Conservation (phyloP, 92 coral and sea anemone species). For the Parazoanthus darwini region DNA sequence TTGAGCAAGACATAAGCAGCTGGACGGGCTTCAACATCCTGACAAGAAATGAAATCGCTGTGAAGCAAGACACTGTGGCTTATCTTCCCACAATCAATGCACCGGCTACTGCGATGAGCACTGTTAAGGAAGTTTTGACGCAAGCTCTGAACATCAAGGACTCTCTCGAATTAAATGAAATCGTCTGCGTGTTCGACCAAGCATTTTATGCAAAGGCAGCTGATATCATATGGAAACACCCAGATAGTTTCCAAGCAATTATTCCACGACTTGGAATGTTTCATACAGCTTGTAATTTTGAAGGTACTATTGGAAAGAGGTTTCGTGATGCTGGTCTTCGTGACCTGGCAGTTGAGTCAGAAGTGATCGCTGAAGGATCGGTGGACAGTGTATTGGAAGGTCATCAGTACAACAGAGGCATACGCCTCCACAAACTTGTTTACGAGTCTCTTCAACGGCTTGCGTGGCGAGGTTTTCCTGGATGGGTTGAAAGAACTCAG, state of each 20-base stretch:
- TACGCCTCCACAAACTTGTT: conserved; percentile 43
- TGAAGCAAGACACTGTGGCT: conserved; percentile 51
- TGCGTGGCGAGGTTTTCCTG: conserved; percentile 11
- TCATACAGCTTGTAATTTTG: too few species aligned
- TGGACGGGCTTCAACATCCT: conserved; percentile 55
- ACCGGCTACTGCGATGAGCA: conserved; percentile 49
- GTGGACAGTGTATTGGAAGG: conserved; percentile 13
- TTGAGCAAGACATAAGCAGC: conserved; percentile 40
- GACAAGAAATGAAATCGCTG: conserved; percentile 32
- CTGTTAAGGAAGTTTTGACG: conserved; percentile 47
- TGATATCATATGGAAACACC: conserved; percentile 26
- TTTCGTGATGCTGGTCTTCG: too few species aligned
- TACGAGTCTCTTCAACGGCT: conserved; percentile 27
- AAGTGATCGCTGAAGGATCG: conserved; percentile 6
- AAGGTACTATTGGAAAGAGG: too few species aligned
- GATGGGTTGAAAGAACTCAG: neutral
- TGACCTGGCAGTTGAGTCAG: neutral
- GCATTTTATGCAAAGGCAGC: conserved; percentile 39
- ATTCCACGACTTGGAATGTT: conserved; percentile 20
- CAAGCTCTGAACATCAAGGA: conserved; percentile 49
- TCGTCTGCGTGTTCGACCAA: conserved; percentile 40
- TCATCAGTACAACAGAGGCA: conserved; percentile 36
- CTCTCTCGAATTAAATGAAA: conserved; percentile 12
- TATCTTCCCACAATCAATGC: conserved; percentile 64
- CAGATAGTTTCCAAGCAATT: conserved; percentile 16